phyloP scores from a whole-genome alignment of 1,140 invertebrate species.

The Heliconius hermathena region DNA sequence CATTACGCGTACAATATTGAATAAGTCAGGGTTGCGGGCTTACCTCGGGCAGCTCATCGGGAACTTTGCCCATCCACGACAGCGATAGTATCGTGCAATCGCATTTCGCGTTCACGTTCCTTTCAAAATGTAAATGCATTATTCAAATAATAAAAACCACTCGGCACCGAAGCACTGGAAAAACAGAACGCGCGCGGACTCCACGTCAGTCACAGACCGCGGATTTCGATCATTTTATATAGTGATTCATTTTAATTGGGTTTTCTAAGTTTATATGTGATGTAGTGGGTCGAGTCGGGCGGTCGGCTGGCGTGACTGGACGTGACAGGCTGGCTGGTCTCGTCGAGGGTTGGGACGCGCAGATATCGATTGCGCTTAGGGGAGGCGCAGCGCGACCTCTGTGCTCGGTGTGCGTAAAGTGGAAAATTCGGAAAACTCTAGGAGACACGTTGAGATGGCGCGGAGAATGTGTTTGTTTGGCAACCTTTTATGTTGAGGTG shows the following conservation, averaged over 20 bases:
- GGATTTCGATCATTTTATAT: conserved; percentile 42
- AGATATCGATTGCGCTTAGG: conserved; percentile 73
- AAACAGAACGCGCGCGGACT: conserved; percentile 35
- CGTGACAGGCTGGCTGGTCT: conserved; percentile 63
- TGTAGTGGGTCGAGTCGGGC: conserved; percentile 49
- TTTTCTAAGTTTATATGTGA: conserved; percentile 35
- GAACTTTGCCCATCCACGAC: conserved; percentile 99
- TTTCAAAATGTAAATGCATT: conserved; percentile 97
- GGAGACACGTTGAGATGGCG: conserved; percentile 61
- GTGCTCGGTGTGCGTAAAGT: conserved; percentile 38
- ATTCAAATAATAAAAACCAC: conserved; percentile 43
- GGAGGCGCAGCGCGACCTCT: conserved; percentile 59
- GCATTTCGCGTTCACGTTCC: conserved; percentile 94
- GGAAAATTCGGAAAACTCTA: conserved; percentile 59
- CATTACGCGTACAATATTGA: neutral
- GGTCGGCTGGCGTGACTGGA: conserved; percentile 62
- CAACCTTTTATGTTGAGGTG: neutral
- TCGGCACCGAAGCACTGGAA: conserved; percentile 33
- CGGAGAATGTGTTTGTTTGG: conserved; percentile 37
- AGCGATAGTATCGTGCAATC: conserved; percentile 97
- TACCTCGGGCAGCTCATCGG: conserved; percentile 96
- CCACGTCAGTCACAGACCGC: conserved; percentile 30
- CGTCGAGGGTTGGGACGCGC: conserved; percentile 55
- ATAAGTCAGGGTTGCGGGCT: conserved; percentile 53
- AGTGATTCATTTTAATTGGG: conserved; percentile 44